phyloP scores from a whole-genome alignment of 2,113 vertebrate species.

The Argyrosomus japonicus region DNA sequence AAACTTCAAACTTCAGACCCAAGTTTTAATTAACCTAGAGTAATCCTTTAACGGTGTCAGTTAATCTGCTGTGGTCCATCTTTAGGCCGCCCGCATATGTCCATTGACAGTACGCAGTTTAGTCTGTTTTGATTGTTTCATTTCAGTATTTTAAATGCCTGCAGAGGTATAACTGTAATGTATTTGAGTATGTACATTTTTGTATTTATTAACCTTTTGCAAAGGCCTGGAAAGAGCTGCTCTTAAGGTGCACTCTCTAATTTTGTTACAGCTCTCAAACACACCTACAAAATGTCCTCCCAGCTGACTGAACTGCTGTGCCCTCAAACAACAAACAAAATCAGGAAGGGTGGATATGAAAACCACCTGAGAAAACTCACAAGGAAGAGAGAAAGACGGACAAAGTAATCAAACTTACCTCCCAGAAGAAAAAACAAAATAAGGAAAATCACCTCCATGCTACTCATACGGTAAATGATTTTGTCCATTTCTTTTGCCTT shows the following conservation, averaged over 20 bases:
- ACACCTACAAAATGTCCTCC: too few relatives aligned
- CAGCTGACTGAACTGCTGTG: not conserved
- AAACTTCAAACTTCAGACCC: not conserved
- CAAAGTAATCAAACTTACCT: constrained; percentile 47
- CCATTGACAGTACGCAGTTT: not conserved
- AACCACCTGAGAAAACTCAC: not conserved
- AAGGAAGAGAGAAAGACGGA: not conserved
- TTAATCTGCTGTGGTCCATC: not conserved
- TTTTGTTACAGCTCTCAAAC: too few relatives aligned
- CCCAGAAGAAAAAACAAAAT: constrained; percentile 33
- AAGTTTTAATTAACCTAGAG: not conserved
- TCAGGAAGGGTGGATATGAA: not conserved
- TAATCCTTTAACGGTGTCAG: constrained; percentile 7
- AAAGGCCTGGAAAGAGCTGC: too few relatives aligned
- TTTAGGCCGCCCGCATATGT: constrained; percentile 10
- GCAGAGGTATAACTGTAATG: not conserved
- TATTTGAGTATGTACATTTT: not conserved
- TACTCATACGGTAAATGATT: not conserved
- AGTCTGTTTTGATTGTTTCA: not conserved
- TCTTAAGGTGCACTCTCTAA: too few relatives aligned
- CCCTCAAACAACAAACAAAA: not conserved
- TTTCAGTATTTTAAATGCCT: not conserved
- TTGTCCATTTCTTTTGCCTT: not conserved
- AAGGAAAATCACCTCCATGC: constrained; percentile 18
- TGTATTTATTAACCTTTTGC: too few relatives aligned